Conservation (phyloP, 2,113 vertebrate species). For the Sceloporus tristichus region DNA sequence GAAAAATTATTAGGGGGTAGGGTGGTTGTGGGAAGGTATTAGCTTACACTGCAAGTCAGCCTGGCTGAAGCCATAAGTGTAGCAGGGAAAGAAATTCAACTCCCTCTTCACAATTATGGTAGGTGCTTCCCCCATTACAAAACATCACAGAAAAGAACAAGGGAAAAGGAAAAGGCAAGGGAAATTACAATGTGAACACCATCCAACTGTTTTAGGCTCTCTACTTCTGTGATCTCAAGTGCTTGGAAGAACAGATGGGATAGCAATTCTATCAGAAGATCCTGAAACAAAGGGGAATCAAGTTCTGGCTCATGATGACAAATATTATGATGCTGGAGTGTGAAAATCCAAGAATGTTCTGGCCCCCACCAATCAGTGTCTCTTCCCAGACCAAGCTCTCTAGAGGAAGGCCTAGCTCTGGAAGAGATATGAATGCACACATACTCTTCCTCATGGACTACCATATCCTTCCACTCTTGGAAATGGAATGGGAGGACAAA, state of each 20-base stretch:
- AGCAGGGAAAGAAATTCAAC: conserved; percentile 10
- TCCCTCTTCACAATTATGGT: neutral
- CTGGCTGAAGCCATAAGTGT: neutral
- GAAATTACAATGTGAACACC: neutral
- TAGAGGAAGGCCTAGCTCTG: neutral
- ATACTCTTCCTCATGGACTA: neutral
- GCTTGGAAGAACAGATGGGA: neutral
- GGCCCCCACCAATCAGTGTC: too few species aligned
- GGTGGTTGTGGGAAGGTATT: neutral
- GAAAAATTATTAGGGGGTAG: conserved; percentile 33
- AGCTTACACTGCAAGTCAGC: conserved; percentile 7
- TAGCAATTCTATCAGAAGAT: neutral
- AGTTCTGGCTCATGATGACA: neutral
- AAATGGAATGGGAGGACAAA: neutral
- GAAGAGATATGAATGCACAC: neutral
- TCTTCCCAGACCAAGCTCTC: neutral
- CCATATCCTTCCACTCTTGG: neutral
- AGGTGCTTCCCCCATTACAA: neutral
- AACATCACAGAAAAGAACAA: neutral
- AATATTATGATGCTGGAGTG: neutral
- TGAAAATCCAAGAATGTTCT: neutral
- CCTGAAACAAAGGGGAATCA: neutral
- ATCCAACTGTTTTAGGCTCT: neutral
- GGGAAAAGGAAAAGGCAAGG: neutral
- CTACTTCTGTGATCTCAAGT: neutral